Conservation (phyloP, 2,113 vertebrate genomes). For the Vulpes lagopus region DNA sequence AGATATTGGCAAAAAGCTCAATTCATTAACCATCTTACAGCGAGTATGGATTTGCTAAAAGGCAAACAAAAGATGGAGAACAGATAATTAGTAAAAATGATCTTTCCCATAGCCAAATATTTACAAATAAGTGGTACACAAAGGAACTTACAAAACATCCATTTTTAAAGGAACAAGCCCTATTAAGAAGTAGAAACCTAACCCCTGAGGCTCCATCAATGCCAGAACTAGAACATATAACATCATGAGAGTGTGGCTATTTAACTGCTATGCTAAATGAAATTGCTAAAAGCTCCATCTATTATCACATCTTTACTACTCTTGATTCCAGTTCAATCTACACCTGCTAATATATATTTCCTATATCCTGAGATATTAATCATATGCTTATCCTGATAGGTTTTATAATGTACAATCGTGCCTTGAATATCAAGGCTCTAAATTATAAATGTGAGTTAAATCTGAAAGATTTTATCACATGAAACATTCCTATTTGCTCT, state of each 20-base stretch:
- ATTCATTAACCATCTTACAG: background rate
- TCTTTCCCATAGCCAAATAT: conserved; percentile 41
- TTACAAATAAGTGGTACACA: conserved; percentile 30
- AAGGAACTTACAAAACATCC: background rate
- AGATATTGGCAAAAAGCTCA: conserved; percentile 6
- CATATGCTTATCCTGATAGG: background rate
- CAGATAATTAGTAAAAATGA: conserved; percentile 19
- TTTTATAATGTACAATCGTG: conserved; percentile 7
- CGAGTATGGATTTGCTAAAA: background rate
- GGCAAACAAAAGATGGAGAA: conserved; percentile 33
- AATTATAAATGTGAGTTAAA: conserved; percentile 32
- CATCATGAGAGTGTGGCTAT: background rate
- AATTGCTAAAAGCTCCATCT: background rate
- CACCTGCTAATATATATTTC: background rate
- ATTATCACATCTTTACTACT: background rate
- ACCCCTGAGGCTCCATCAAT: background rate
- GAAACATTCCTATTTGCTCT: conserved; percentile 11
- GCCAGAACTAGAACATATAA: background rate
- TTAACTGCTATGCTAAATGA: background rate
- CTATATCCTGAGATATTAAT: background rate
- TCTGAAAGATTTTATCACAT: conserved; percentile 1
- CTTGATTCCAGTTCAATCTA: background rate
- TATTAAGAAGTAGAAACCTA: background rate
- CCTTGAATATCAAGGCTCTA: conserved; percentile 40
- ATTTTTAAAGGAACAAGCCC: background rate